These are phyloP conservation scores for Ochropacha duplaris DNA, from an alignment of 2,888 invertebrate genomes.

Conservation along the genomic window DNA sequence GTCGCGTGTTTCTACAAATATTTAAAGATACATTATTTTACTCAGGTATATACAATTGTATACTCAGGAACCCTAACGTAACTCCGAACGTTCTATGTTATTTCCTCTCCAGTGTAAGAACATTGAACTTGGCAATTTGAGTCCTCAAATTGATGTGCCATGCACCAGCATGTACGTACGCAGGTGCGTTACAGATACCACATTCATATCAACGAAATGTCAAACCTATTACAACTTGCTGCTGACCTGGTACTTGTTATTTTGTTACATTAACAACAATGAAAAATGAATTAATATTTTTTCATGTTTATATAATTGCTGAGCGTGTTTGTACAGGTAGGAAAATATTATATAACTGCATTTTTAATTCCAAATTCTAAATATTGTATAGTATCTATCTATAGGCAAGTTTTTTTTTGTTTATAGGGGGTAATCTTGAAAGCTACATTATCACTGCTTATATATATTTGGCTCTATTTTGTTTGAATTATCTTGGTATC, in stretches of 20 bases:
- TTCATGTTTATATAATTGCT: neutral
- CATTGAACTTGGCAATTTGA: neutral
- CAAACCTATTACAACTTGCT: conserved; percentile 10
- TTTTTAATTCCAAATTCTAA: too few relatives aligned
- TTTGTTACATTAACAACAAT: conserved; percentile 8
- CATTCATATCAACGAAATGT: conserved; percentile 11
- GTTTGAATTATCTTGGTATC: too few relatives aligned
- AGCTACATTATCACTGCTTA: too few relatives aligned
- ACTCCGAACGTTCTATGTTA: neutral
- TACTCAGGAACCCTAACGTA: neutral
- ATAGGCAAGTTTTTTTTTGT: too few relatives aligned
- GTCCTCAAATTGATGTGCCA: neutral
- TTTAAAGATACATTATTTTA: too few relatives aligned
- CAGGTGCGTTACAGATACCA: conserved; percentile 11
- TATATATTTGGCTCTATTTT: too few relatives aligned
- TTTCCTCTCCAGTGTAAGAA: neutral
- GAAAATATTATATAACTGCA: too few relatives aligned
- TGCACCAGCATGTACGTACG: neutral
- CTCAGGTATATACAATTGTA: neutral
- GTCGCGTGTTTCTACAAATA: too few relatives aligned
- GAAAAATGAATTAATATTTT: conserved; percentile 2
- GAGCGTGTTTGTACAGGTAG: too few relatives aligned
- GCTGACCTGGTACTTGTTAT: conserved; percentile 2
- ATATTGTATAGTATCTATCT: too few relatives aligned
- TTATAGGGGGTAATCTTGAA: too few relatives aligned